Evolutionary conservation across 2,888 invertebrate species (phyloP).

Genomic region (Andrena haemorrhoa): DNA sequence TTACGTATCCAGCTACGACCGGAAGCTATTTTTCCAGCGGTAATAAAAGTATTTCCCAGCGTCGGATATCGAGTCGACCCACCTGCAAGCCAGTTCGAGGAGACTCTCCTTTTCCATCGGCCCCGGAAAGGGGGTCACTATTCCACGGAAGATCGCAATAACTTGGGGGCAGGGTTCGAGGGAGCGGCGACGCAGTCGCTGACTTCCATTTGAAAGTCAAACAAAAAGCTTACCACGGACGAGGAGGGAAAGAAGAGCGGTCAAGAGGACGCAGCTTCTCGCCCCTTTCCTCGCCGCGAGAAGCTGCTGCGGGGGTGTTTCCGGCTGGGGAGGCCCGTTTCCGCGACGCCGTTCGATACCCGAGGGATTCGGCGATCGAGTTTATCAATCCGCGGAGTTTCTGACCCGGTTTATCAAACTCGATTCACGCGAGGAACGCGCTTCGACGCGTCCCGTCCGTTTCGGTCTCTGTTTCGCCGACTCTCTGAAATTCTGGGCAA

Average conservation of each 20-base stretch:
- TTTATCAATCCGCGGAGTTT: slow-evolving; percentile 52
- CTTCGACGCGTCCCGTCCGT: not conserved
- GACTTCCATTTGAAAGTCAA: slow-evolving; percentile 73
- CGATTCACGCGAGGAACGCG: slow-evolving; percentile 25
- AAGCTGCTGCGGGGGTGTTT: slow-evolving; percentile 19
- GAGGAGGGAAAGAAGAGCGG: slow-evolving; percentile 41
- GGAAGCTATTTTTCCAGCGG: not conserved
- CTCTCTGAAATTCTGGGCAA: slow-evolving; percentile 26
- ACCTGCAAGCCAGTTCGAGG: not conserved
- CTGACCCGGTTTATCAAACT: slow-evolving; percentile 3
- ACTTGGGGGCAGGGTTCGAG: slow-evolving; percentile 35
- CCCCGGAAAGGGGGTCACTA: slow-evolving; percentile 29
- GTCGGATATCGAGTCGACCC: slow-evolving; percentile 4
- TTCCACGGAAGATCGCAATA: slow-evolving; percentile 53
- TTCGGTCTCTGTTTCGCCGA: too few relatives aligned
- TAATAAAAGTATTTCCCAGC: slow-evolving; percentile 29
- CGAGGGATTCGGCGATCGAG: slow-evolving; percentile 52
- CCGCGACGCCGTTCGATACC: slow-evolving; percentile 49
- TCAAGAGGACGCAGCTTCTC: slow-evolving; percentile 52
- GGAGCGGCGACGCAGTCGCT: slow-evolving; percentile 38
- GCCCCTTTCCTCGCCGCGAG: slow-evolving; percentile 36
- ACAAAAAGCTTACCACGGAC: slow-evolving; percentile 63
- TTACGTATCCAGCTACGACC: slow-evolving; percentile 3
- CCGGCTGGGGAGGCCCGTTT: slow-evolving; percentile 19
- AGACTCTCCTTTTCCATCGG: not conserved